Evolutionary conservation across 64 coral and sea anemone genomes (phyloP), one percentile per base, ranked within the genome.

Genomic region (Dendronephthya gigantea): DNA sequence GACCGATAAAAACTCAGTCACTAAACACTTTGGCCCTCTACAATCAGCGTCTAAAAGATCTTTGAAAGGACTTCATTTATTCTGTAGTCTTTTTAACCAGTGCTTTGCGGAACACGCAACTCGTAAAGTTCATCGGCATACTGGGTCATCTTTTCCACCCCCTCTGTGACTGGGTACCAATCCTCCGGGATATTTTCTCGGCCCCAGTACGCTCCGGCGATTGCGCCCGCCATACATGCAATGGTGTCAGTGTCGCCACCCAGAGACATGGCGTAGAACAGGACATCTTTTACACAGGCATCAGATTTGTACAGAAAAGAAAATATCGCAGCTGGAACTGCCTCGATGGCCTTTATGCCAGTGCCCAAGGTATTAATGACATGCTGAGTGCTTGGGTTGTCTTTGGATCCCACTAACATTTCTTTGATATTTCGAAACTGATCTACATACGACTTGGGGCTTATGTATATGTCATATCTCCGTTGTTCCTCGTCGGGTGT

Each of bases 191-290:
- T 89, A 10, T 79, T 17, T 12, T 91, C 84, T 13, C 91, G 31
- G 84, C 95, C 95, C 86, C 92, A 90, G 68, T 93, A 98, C 29
- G 95, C 95, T 9, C 95, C 95, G 85, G 82, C 89, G 15, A 98
- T 98, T 3, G 95, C 92, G 22, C 95, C 95, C 5, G 95, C 49
- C 95, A 98, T 98, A 37, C 95, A 93, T 23, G 95, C 95, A 56
- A 98, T 98, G 15, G 95, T 98, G 87, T 98, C 95, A 22, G 95
- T 98, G 48, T 98, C 95, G 17, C 95, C 95, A 8, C 95, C 95
- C 19, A 98, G 74, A 27, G 95, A 98, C 30, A 98, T 98, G n/a
- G 95, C 92, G 91, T 90, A 98, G 58, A 89, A 86, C 8, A 98
- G 82, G 15, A 83, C 82, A 7, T 90, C 92, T 47, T 93, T 40